Base-by-base conservation (phyloP, 2,797 vertebrate genomes). In the Corythornis leucogaster region DNA sequence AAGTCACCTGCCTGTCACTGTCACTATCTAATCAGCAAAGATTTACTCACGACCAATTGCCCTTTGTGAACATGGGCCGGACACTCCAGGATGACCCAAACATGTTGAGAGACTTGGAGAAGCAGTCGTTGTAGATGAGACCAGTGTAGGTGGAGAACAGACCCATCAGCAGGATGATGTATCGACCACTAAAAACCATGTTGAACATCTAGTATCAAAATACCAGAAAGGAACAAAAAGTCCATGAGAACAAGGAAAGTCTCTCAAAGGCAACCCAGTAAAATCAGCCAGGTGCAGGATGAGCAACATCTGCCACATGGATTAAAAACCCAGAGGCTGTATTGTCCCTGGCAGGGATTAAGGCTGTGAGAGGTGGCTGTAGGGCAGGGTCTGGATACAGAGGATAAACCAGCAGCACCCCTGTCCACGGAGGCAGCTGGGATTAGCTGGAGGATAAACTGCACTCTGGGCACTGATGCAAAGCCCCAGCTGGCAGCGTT, bases 41-140 rank as follows among this genome's bases (percentile, higher is more conserved):
- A 5, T 89, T 54, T 89, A 98, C 99, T 99, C 97, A 99, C 99
- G 99, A 98, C 98, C 98, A 98, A 92, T 99, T 99, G 80, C 64
- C 98, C 86, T 95, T 62, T 21, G 85, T 63, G 75, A 99, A 99
- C 99, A 99, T 99, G 0, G 99, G 98, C 82, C 98, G 96, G 42
- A 99, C 99, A 0, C 99, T 99, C 99, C 99, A 99, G 1, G 98
- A 98, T 2, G 99, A 99, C 18, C 99, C 99, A 0, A 99, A 99
- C 76, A 98, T 92, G 51, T 99, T 99, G 28, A 99, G 98, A 13
- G 99, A 98, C 95, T 99, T 99, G 93, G 99, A 99, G 97, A 99
- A 99, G 96, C 99, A 99, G 97, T 99, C 99, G 0, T 99, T 99
- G 97, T 99, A 99, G 97, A 99, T 99, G 94, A 99, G 98, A 48